These are phyloP conservation scores for Agrochola lota DNA, from an alignment of 2,888 invertebrate genomes.

Conservation along the genomic window DNA sequence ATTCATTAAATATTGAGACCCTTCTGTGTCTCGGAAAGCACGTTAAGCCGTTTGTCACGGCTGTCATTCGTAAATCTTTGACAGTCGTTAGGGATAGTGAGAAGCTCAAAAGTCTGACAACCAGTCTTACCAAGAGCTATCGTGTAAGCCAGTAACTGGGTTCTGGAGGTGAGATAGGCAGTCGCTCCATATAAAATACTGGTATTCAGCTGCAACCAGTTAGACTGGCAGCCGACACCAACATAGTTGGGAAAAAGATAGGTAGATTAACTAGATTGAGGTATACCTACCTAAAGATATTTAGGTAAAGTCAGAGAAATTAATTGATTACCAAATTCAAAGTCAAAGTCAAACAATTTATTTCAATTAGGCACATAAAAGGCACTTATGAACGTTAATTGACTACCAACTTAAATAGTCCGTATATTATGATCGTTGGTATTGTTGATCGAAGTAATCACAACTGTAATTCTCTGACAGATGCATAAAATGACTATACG, in stretches of 20 bases:
- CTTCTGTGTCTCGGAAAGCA: neutral
- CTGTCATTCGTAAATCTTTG: neutral
- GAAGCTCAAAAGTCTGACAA: neutral
- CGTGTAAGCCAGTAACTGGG: neutral
- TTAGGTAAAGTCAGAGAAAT: neutral
- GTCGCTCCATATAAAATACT: neutral
- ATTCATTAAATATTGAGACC: neutral
- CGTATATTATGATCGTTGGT: too few relatives aligned
- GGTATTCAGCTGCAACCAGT: neutral
- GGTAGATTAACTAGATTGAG: neutral
- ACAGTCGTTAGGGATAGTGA: neutral
- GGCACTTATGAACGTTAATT: too few relatives aligned
- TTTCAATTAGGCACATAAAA: too few relatives aligned
- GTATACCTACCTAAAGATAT: neutral
- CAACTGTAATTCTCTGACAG: too few relatives aligned
- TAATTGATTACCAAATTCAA: neutral
- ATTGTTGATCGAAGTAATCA: too few relatives aligned
- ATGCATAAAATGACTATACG: too few relatives aligned
- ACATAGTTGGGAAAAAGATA: neutral
- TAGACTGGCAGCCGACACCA: neutral
- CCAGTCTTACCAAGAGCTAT: neutral
- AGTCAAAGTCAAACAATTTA: too few relatives aligned
- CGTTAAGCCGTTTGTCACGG: neutral
- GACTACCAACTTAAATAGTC: neutral
- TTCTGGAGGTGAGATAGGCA: neutral